Percentiles rank a stretch among this genome's conserved stretches.
Evolutionary conservation across 2,888 invertebrate genomes (phyloP).

Genomic region (Caenorhabditis wallacei): DNA sequence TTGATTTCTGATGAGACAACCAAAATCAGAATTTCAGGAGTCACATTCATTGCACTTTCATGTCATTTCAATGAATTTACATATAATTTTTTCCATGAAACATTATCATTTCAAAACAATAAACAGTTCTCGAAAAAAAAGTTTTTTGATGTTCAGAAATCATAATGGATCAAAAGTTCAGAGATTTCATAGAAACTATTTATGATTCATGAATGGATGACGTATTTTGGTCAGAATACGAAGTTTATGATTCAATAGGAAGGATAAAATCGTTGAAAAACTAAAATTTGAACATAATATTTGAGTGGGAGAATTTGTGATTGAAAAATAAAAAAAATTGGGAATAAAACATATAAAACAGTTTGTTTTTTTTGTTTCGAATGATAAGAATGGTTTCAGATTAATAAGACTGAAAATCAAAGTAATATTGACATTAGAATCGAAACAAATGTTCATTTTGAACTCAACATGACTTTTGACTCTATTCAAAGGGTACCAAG

Average conservation of each 20-base stretch:
- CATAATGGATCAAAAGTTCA: conserved; percentile 19
- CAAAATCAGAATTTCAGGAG: no score
- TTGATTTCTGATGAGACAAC: no score
- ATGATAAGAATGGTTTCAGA: not conserved
- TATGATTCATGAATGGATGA: conserved; percentile 26
- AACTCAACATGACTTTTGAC: no score
- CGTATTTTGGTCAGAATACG: conserved; percentile 33
- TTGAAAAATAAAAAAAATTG: not conserved
- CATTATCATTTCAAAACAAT: not conserved
- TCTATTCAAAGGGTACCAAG: no score
- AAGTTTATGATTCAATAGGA: not conserved
- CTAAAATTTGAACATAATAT: not conserved
- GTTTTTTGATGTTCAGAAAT: conserved; percentile 7
- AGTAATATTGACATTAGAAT: not conserved
- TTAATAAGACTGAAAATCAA: not conserved
- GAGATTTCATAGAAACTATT: conserved; percentile 12
- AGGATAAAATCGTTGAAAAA: conserved; percentile 2
- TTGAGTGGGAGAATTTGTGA: not conserved
- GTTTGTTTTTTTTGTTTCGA: not conserved
- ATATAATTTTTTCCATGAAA: conserved; percentile 8
- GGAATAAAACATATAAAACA: not conserved
- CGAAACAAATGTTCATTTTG: no score
- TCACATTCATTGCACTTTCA: no score
- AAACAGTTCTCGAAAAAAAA: not conserved
- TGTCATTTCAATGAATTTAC: not conserved